Base-by-base conservation (phyloP, 1,140 invertebrate species). In the Helicoverpa zea region DNA sequence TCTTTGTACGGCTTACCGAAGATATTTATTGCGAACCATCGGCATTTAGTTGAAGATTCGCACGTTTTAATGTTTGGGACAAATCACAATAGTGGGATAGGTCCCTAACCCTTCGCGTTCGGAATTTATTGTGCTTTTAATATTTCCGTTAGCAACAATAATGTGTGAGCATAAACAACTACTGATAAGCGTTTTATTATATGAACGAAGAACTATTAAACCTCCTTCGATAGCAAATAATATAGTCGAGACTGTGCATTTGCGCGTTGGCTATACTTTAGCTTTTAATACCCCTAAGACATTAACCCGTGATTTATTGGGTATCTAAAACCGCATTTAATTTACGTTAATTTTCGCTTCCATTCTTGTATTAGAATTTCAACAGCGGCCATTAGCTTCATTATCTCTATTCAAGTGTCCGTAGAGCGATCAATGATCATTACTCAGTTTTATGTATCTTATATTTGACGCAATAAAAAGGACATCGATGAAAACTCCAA, bases 371-470 rank as follows among this genome's bases (percentile, higher is more conserved):
- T 23, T 73, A 58, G 51, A 58, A 3, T 73, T 73, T 73, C 52
- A 73, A 73, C 52, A 58, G 43, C n/a, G 18, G 11, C 74, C 43
- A 61, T 64, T 77, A 63, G 47, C 43, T 51, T 76, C 58, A 63
- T 63, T 76, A 61, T 54, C 23, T 72, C 51, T 76, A 76, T 76
- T 76, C 56, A 76, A 29, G 11, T 76, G 73, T 63, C 73, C 10
- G 23, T 13, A 5, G 12, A 35, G 56, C 23, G 54, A 74, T 59
- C 73, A 76, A 63, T 76, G 23, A 64, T 52, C 74, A 77, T 77
- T 77, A 77, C 47, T 75, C 74, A 77, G 30, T 63, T 61, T 75
- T 61, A 77, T 77, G 64, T 64, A 77, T 64, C 23, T 77, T 77
- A 77, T 52, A 77, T 77, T 77, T 64, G 59, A 63, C 29, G 56